phyloP scores from a whole-genome alignment of 2,888 invertebrate genomes.

The Calameuta pallipes region DNA sequence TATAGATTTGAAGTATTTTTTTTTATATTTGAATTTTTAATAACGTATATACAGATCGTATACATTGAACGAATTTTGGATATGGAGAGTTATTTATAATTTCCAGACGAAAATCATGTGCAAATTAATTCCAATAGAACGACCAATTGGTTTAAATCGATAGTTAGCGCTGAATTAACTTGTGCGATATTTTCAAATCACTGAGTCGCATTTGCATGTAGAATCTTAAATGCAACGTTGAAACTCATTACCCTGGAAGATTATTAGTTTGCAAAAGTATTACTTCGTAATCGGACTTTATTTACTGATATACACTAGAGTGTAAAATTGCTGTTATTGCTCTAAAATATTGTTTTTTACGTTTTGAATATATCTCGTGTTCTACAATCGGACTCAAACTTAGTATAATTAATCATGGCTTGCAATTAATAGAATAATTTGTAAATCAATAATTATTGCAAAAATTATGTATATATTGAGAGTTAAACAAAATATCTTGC shows the following conservation, averaged over 20 bases:
- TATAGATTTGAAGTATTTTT: neutral
- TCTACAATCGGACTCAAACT: neutral
- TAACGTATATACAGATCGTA: neutral
- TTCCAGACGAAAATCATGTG: neutral
- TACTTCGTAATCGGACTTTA: neutral
- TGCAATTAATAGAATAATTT: neutral
- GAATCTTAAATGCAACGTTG: neutral
- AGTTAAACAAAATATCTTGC: neutral
- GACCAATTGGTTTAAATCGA: neutral
- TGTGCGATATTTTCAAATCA: neutral
- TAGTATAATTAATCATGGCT: too few relatives aligned
- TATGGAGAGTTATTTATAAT: neutral
- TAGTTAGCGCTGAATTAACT: neutral
- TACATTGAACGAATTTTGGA: neutral
- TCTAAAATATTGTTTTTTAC: neutral
- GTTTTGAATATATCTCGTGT: neutral
- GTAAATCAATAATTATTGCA: neutral
- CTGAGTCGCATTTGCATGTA: neutral
- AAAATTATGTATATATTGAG: neutral
- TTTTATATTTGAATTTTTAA: neutral
- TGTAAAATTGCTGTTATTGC: neutral
- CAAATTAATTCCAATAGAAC: conserved; percentile 16
- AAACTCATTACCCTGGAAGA: neutral
- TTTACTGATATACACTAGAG: neutral
- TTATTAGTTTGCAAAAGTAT: conserved; percentile 27